Evolutionary conservation across 2,113 vertebrate species (phyloP).

Genomic region (Cheirogaleus medius): DNA sequence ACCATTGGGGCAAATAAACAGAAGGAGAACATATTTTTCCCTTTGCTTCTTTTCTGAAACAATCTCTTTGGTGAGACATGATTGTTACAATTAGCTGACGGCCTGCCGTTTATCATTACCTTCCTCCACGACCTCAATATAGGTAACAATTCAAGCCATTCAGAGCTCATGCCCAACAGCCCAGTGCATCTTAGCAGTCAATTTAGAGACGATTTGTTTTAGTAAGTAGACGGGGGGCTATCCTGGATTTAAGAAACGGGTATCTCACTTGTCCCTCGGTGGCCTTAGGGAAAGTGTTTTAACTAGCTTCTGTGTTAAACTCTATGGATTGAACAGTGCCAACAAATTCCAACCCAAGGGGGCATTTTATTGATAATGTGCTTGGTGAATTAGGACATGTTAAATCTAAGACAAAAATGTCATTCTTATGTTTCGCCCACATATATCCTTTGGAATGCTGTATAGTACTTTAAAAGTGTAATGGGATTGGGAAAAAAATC

Average conservation of each 20-base stretch:
- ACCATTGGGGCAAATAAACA: constrained; percentile 77
- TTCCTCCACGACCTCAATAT: not conserved
- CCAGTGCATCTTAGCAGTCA: not conserved
- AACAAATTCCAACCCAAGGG: not conserved
- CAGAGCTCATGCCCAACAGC: not conserved
- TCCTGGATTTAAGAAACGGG: not conserved
- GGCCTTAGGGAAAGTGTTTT: not conserved
- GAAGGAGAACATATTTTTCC: constrained; percentile 53
- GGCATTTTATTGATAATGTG: not conserved
- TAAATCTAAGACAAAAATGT: constrained; percentile 25
- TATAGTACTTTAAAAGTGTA: constrained; percentile 25
- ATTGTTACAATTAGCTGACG: not conserved
- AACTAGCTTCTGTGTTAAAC: not conserved
- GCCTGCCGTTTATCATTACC: not conserved
- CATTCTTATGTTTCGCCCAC: not conserved
- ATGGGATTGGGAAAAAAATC: not conserved
- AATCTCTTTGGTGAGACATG: constrained; percentile 20
- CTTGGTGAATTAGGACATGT: not conserved
- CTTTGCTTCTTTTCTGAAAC: constrained; percentile 45
- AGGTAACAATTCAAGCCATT: not conserved
- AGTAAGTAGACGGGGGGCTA: not conserved
- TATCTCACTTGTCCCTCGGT: not conserved
- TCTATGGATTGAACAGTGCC: not conserved
- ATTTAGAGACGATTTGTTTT: not conserved
- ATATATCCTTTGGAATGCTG: not conserved